phyloP scores from a whole-genome alignment of 1,140 invertebrate species.

The Ditylenchus dipsaci region DNA sequence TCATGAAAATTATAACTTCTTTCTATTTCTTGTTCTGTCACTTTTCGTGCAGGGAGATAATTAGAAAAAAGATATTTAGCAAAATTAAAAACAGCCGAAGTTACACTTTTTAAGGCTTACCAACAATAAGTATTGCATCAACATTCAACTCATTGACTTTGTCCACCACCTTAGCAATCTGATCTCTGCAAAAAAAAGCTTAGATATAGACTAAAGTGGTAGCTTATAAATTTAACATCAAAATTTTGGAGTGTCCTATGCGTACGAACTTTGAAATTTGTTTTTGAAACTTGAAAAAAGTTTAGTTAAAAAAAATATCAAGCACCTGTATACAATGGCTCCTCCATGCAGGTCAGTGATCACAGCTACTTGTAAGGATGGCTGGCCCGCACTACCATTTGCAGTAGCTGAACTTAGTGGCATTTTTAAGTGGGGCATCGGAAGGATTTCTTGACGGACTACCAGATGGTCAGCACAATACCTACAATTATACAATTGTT shows the following conservation, averaged over 20 bases:
- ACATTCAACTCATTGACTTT: slow-evolving; percentile 5
- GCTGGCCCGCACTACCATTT: slow-evolving; percentile 8
- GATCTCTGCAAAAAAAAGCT: no score
- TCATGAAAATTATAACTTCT: no score
- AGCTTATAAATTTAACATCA: background rate
- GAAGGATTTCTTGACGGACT: slow-evolving; percentile 7
- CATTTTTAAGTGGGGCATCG: background rate
- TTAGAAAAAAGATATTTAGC: no score
- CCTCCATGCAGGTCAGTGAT: slow-evolving; percentile 41
- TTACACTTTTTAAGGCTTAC: slow-evolving; percentile 2
- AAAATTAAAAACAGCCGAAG: no score
- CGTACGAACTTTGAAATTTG: background rate
- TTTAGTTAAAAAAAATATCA: slow-evolving; percentile 10
- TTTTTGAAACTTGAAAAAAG: background rate
- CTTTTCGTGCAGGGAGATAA: no score
- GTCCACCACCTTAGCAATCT: no score
- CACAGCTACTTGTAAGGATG: slow-evolving; percentile 20
- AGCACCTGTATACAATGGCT: slow-evolving; percentile 33
- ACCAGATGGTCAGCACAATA: slow-evolving; percentile 20
- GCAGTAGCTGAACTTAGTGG: slow-evolving; percentile 2
- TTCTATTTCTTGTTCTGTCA: no score
- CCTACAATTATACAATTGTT: background rate
- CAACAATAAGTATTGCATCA: slow-evolving; percentile 28
- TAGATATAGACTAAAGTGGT: background rate
- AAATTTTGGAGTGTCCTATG: no score